Evolutionary conservation across 2,888 invertebrate species (phyloP).

Genomic region (Agriopis leucophaearia): DNA sequence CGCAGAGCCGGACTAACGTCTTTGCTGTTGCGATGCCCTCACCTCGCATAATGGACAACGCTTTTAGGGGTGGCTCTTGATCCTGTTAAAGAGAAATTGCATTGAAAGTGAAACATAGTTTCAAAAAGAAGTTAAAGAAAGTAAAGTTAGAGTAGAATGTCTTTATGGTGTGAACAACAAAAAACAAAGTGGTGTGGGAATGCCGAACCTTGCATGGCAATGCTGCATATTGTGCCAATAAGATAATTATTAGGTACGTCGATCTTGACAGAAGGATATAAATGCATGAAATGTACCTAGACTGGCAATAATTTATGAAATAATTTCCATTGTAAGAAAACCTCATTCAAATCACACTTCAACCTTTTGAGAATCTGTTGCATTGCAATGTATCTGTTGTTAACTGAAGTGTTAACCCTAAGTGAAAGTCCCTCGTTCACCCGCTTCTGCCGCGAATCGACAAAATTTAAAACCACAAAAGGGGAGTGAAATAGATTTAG

Average conservation of each 20-base stretch:
- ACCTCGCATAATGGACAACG: slow-evolving; percentile 80
- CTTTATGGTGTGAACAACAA: no score
- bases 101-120: neutral
- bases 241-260: no score
- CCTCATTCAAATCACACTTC: neutral
- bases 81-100: slow-evolving; percentile 17
- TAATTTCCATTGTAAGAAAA: neutral
- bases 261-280: no score
- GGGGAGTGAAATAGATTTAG: slow-evolving; percentile 35
- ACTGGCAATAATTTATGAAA: no score
- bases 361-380: neutral
- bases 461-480: slow-evolving; percentile 47
- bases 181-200: no score
- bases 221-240: no score
- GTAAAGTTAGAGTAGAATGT: no score
- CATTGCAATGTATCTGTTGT: slow-evolving; percentile 23
- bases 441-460: slow-evolving; percentile 44
- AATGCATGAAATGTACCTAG: no score
- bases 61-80: slow-evolving; percentile 50
- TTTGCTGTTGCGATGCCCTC: slow-evolving; percentile 79
- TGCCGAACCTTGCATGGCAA: no score
- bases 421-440: slow-evolving; percentile 20
- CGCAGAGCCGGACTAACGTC: slow-evolving; percentile 83
- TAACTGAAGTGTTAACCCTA: slow-evolving; percentile 33
- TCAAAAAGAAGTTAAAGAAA: no score